These are phyloP conservation scores for Chascanopsetta lugubris DNA, from an alignment of 2,113 vertebrate genomes.

Conservation along the genomic window DNA sequence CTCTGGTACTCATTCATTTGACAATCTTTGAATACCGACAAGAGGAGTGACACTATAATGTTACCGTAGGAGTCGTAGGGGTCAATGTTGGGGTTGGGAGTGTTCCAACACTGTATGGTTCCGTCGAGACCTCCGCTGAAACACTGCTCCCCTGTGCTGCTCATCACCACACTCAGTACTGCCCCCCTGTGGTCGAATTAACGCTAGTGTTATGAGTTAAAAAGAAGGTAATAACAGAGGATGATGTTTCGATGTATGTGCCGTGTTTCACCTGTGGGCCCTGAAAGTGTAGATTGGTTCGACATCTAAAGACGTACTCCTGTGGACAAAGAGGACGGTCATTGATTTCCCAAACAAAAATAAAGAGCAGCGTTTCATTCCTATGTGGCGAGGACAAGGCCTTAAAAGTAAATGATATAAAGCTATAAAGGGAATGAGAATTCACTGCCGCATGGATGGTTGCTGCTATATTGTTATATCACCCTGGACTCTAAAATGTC, in stretches of 20 bases:
- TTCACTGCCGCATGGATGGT: neutral
- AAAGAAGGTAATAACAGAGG: neutral
- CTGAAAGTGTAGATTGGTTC: constrained; percentile 99
- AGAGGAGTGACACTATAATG: fast-evolving
- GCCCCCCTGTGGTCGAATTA: constrained; percentile 84
- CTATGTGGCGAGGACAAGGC: neutral
- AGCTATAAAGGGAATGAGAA: neutral
- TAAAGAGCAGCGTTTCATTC: neutral
- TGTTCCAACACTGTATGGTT: constrained; percentile 96
- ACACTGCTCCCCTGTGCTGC: constrained; percentile 94
- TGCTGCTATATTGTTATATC: neutral
- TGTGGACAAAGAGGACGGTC: constrained; percentile 66
- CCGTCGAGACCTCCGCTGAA: constrained; percentile 95
- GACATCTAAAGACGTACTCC: constrained; percentile 95
- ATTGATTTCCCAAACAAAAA: neutral
- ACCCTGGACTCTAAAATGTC: constrained; percentile 6
- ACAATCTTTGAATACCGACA: neutral
- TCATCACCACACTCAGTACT: constrained; percentile 98
- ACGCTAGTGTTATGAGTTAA: neutral
- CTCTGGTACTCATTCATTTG: neutral
- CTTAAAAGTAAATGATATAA: neutral
- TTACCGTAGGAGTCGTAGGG: constrained; percentile 97
- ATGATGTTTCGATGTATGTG: neutral
- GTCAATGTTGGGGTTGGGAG: constrained; percentile 93
- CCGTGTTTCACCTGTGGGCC: constrained; percentile 89